A percentile compares a stretch with the other conserved stretches of the same genome.
These are phyloP conservation scores for Philaenus spumarius DNA, from an alignment of 1,140 invertebrate species.

Conservation along the genomic window DNA sequence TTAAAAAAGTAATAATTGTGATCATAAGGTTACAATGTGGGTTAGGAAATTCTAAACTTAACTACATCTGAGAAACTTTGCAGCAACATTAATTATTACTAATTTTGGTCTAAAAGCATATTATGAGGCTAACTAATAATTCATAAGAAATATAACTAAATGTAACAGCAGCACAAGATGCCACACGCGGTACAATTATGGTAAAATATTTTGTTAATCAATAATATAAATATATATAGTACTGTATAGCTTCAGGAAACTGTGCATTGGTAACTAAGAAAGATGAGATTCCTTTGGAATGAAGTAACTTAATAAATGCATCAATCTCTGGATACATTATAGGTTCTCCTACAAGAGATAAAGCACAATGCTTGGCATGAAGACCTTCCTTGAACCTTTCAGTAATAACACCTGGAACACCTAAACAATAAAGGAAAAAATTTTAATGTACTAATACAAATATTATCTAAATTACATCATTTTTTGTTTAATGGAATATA, in stretches of 20 bases:
- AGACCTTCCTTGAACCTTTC: conserved; percentile 50
- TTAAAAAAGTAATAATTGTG: too few species aligned
- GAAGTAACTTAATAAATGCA: conserved; percentile 47
- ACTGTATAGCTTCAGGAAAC: conserved; percentile 54
- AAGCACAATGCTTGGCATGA: conserved; percentile 48
- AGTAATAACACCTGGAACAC: conserved; percentile 52
- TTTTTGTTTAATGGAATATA: not conserved
- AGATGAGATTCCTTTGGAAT: conserved; percentile 48
- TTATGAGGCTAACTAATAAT: too few species aligned
- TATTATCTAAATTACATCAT: not conserved
- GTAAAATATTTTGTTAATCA: too few species aligned
- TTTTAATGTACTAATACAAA: not conserved
- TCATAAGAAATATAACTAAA: too few species aligned
- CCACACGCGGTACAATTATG: too few species aligned
- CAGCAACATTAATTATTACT: too few species aligned
- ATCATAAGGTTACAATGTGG: too few species aligned
- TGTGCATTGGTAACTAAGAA: conserved; percentile 61
- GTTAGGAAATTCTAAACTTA: too few species aligned
- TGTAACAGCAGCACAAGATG: too few species aligned
- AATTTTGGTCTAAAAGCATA: too few species aligned
- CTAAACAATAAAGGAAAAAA: conserved; percentile 34
- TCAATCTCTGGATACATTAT: conserved; percentile 65
- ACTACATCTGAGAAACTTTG: too few species aligned
- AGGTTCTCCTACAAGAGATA: conserved; percentile 59
- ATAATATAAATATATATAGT: too few species aligned